Conservation (phyloP, 2,888 invertebrate species). For the Cerastis leucographa region DNA sequence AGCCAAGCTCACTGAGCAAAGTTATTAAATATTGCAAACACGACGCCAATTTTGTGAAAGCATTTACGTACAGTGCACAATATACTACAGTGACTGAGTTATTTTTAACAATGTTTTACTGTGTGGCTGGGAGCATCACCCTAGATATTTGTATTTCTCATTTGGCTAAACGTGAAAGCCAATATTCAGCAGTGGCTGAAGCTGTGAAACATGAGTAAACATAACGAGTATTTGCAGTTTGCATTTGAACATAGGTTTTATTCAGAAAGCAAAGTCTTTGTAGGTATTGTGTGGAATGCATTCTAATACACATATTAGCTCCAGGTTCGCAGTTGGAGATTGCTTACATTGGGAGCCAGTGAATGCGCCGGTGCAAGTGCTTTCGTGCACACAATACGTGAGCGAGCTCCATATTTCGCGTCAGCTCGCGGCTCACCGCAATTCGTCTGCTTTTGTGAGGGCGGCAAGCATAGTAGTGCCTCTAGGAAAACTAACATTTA, state of each 20-base stretch:
- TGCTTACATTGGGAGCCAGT: constrained; percentile 28
- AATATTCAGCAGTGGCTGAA: constrained; percentile 33
- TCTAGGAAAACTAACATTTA: constrained; percentile 14
- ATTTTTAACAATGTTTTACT: constrained; percentile 59
- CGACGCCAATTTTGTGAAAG: constrained; percentile 57
- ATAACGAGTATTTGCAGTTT: constrained; percentile 14
- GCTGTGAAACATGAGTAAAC: constrained; percentile 11
- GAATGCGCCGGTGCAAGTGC: constrained; percentile 27
- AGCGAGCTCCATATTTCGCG: constrained; percentile 40
- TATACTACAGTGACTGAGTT: constrained; percentile 54
- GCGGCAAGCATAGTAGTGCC: constrained; percentile 16
- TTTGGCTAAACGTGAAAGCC: constrained; percentile 39
- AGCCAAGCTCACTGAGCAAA: constrained; percentile 27
- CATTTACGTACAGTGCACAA: constrained; percentile 57
- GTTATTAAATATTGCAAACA: constrained; percentile 42
- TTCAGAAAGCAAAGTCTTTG: constrained; percentile 23
- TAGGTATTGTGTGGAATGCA: constrained; percentile 37
- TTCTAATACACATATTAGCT: constrained; percentile 51
- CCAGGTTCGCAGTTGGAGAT: constrained; percentile 27
- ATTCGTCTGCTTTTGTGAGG: constrained; percentile 38
- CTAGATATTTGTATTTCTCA: constrained; percentile 38
- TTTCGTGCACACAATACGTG: constrained; percentile 51
- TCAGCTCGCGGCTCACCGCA: constrained; percentile 18
- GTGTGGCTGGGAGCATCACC: constrained; percentile 43
- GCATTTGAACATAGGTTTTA: constrained; percentile 12